These are phyloP conservation scores for Entomyzon cyanotis DNA, from an alignment of 2,113 vertebrate species.

Conservation along the genomic window DNA sequence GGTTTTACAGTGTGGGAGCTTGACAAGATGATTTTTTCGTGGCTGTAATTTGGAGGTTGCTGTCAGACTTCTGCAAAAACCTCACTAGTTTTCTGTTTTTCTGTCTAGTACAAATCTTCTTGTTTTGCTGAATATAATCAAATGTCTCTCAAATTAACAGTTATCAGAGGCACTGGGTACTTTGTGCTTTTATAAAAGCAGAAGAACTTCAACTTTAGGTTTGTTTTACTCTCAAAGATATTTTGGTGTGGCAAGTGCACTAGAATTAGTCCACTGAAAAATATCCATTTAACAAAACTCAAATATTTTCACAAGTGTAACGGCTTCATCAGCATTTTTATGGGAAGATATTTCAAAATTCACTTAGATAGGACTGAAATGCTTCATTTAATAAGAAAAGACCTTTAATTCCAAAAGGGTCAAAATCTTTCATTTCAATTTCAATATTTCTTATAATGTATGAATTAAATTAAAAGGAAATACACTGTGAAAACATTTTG, in stretches of 20 bases:
- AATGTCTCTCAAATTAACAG: not conserved
- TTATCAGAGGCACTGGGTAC: not conserved
- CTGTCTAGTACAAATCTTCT: not conserved
- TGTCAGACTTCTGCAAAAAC: not conserved
- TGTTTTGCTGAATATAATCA: not conserved
- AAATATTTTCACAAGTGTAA: not conserved
- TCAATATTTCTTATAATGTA: not conserved
- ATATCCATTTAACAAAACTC: not conserved
- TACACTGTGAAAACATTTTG: not conserved
- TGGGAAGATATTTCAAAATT: not conserved
- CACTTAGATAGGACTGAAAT: not conserved
- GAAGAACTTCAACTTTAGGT: not conserved
- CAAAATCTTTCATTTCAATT: not conserved
- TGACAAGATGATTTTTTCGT: not conserved
- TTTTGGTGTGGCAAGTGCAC: not conserved
- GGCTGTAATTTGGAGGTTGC: not conserved
- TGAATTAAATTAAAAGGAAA: conserved; percentile 14
- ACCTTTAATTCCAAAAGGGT: not conserved
- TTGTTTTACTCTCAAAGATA: not conserved
- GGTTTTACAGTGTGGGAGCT: not conserved
- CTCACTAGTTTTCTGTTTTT: not conserved
- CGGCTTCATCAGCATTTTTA: not conserved
- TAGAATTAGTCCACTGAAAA: not conserved
- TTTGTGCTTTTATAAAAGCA: not conserved
- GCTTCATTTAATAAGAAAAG: not conserved